A percentile compares a stretch with the other conserved stretches of the same genome.
phyloP scores from a whole-genome alignment of 2,888 invertebrate species.

The Polymixis flavicincta region DNA sequence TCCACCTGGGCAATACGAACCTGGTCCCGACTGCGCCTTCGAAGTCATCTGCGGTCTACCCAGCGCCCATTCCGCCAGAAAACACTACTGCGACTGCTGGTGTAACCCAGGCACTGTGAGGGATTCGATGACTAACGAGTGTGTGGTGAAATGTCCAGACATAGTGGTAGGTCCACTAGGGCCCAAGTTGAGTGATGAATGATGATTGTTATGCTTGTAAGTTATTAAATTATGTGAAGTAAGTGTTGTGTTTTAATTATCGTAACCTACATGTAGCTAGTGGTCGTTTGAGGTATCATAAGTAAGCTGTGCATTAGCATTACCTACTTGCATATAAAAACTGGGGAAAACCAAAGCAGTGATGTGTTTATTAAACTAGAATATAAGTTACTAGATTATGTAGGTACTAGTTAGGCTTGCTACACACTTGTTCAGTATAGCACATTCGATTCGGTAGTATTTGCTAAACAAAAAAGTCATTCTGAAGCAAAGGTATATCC shows the following conservation, averaged over 20 bases:
- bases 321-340: conserved; percentile 16
- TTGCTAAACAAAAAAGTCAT: background rate
- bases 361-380: background rate
- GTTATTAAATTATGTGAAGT: conserved; percentile 37
- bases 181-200: conserved; percentile 8
- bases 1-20: conserved; percentile 74
- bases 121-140: conserved; percentile 65
- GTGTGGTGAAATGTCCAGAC: conserved; percentile 70
- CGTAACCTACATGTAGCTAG: background rate
- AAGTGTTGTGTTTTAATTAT: conserved; percentile 33
- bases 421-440: background rate
- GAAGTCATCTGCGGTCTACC: conserved; percentile 72
- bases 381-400: background rate
- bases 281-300: background rate
- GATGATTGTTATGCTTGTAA: conserved; percentile 2
- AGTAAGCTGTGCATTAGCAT: background rate
- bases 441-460: background rate
- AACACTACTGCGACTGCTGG: conserved; percentile 79
- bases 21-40: conserved; percentile 74
- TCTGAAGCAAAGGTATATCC: background rate
- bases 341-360: conserved; percentile 6
- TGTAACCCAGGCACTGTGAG: conserved; percentile 72
- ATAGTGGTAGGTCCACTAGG: background rate
- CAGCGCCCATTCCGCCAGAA: conserved; percentile 69
- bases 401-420: background rate